Conservation (phyloP, 2,797 vertebrate genomes). For the Brotogeris chrysoptera region DNA sequence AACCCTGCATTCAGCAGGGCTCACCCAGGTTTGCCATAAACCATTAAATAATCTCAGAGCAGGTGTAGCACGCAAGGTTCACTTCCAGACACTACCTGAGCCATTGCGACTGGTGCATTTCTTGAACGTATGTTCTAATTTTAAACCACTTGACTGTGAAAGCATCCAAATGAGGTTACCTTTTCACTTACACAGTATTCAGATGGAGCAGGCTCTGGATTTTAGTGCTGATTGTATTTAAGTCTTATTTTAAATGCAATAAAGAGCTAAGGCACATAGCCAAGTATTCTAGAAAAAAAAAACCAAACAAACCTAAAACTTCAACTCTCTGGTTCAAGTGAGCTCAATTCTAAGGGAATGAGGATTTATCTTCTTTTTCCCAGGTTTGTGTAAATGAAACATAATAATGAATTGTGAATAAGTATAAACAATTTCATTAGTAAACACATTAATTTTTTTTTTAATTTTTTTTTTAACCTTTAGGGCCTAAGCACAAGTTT, state of each 20-base stretch:
- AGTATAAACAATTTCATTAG: not conserved
- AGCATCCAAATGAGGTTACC: not conserved
- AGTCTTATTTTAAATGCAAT: not conserved
- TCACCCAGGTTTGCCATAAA: not conserved
- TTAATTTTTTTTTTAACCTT: fast-evolving
- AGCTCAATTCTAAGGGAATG: not conserved
- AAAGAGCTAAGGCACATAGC: not conserved
- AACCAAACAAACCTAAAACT: fast-evolving
- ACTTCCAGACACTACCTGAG: not conserved
- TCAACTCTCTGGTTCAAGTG: not conserved
- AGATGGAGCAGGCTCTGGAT: not conserved
- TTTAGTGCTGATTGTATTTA: not conserved
- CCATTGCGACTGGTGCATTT: not conserved
- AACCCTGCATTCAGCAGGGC: not conserved
- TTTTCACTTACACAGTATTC: not conserved
- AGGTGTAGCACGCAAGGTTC: fast-evolving
- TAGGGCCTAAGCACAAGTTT: not conserved
- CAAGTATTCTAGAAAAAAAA: not conserved
- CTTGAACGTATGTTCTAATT: not conserved
- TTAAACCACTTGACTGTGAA: not conserved
- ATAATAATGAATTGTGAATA: not conserved
- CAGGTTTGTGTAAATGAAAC: not conserved
- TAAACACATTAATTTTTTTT: not conserved
- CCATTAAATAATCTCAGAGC: not conserved
- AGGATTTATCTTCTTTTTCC: not conserved